Percentiles rank a stretch among this genome's conserved stretches.
These are phyloP conservation scores for Megathymus violae DNA, from an alignment of 1,140 invertebrate species.

Conservation along the genomic window DNA sequence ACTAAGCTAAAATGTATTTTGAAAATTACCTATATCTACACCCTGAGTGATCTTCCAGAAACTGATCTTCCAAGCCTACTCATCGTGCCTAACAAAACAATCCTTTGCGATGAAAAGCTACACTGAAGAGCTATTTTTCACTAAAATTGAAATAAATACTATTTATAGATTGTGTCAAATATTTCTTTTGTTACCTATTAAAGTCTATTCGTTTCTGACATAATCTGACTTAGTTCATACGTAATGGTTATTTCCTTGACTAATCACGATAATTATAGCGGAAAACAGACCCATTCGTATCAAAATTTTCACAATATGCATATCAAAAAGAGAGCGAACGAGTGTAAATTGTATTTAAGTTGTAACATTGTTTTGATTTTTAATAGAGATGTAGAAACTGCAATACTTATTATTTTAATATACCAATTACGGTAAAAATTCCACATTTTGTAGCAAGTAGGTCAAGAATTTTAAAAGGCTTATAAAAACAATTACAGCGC, in stretches of 20 bases:
- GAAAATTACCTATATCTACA: slow-evolving; percentile 56
- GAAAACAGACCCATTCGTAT: slow-evolving; percentile 21
- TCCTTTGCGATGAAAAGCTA: slow-evolving; percentile 20
- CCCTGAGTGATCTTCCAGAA: slow-evolving; percentile 29
- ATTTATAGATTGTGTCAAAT: slow-evolving; percentile 17
- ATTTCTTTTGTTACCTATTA: not conserved
- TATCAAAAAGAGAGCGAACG: slow-evolving; percentile 33
- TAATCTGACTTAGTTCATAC: not conserved
- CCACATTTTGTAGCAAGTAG: not conserved
- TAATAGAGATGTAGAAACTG: not conserved
- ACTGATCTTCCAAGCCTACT: slow-evolving; percentile 57
- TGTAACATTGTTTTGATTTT: not conserved
- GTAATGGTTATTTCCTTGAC: slow-evolving; percentile 13
- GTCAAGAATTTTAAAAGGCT: not conserved
- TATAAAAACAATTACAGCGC: not conserved
- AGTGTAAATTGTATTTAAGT: slow-evolving; percentile 23
- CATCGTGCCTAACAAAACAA: slow-evolving; percentile 37
- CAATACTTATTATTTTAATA: too few species aligned
- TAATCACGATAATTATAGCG: slow-evolving; percentile 9
- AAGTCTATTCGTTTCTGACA: slow-evolving; percentile 17
- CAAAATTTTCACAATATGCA: slow-evolving; percentile 30
- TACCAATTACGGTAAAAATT: too few species aligned
- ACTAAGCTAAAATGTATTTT: slow-evolving; percentile 48
- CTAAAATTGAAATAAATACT: slow-evolving; percentile 25
- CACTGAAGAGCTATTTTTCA: not conserved